Conservation (phyloP, 2,888 invertebrate species). For the Prosapia bicincta region DNA sequence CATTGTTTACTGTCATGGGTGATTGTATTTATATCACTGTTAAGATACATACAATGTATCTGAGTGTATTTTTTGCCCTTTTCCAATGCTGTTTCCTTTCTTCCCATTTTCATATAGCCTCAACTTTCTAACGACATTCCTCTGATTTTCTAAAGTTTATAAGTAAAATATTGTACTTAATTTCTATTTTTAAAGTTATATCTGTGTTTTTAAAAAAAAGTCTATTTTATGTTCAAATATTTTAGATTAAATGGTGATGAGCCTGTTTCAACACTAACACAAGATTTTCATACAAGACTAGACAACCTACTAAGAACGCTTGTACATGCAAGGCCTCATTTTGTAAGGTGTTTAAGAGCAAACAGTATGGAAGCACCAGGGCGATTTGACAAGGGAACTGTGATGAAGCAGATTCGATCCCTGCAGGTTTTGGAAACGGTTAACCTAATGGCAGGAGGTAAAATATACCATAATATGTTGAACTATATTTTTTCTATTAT, state of each 20-base stretch:
- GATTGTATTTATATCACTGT: too few species aligned
- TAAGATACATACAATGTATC: too few species aligned
- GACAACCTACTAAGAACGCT: constrained; percentile 88
- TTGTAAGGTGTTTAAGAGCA: constrained; percentile 88
- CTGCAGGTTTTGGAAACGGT: constrained; percentile 91
- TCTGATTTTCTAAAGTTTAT: too few species aligned
- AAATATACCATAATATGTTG: constrained; percentile 31
- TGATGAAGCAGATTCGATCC: constrained; percentile 85
- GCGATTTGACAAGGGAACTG: constrained; percentile 77
- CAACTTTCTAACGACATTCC: too few species aligned
- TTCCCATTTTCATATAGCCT: too few species aligned
- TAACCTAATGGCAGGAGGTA: constrained; percentile 88
- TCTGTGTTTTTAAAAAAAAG: too few species aligned
- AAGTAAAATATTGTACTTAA: too few species aligned
- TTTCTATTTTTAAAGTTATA: too few species aligned
- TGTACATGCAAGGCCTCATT: constrained; percentile 91
- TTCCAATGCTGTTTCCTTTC: too few species aligned
- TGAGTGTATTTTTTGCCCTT: too few species aligned
- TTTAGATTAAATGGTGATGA: constrained; percentile 71
- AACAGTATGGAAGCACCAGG: constrained; percentile 79
- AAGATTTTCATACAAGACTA: constrained; percentile 91
- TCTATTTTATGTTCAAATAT: too few species aligned
- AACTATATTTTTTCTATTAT: neutral
- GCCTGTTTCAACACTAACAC: constrained; percentile 84
- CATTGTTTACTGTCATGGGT: too few species aligned